These are phyloP conservation scores for Brachionus sp. DNA, from an alignment of 1,140 invertebrate species.

Conservation along the genomic window DNA sequence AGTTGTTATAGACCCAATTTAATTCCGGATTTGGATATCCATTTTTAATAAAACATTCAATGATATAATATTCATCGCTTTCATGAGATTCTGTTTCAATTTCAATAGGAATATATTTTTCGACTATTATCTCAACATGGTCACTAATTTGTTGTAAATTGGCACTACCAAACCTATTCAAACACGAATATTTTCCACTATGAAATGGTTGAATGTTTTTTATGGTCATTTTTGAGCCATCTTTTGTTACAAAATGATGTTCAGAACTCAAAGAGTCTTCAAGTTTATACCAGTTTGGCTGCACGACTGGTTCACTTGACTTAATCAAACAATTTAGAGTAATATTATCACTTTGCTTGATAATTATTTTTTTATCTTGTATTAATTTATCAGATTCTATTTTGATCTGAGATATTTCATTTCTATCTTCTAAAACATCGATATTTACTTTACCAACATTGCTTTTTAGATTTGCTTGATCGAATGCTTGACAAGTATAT, in stretches of 20 bases:
- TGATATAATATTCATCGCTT: not conserved
- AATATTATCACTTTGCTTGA: not conserved
- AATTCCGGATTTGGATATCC: not conserved
- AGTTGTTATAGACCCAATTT: not conserved
- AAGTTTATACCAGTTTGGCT: not conserved
- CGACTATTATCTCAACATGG: not conserved
- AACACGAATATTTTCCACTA: not conserved
- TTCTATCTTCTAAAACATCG: not conserved
- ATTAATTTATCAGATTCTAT: not conserved
- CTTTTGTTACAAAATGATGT: not conserved
- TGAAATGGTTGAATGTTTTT: constrained; percentile 21
- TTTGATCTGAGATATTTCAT: not conserved
- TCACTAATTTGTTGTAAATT: not conserved
- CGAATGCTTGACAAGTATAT: constrained; percentile 26
- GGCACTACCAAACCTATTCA: not conserved
- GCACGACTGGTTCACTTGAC: not conserved
- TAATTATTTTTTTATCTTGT: not conserved
- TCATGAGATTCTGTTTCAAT: not conserved
- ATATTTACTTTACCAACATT: not conserved
- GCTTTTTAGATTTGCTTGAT: not conserved
- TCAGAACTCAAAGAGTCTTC: not conserved
- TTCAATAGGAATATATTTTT: not conserved
- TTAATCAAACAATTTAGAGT: not conserved
- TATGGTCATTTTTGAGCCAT: not conserved
- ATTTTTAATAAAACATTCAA: not conserved